Percentiles rank a stretch among this genome's conserved stretches.
These are phyloP conservation scores for Tetropium fuscum DNA, from an alignment of 2,888 invertebrate genomes.

Conservation along the genomic window DNA sequence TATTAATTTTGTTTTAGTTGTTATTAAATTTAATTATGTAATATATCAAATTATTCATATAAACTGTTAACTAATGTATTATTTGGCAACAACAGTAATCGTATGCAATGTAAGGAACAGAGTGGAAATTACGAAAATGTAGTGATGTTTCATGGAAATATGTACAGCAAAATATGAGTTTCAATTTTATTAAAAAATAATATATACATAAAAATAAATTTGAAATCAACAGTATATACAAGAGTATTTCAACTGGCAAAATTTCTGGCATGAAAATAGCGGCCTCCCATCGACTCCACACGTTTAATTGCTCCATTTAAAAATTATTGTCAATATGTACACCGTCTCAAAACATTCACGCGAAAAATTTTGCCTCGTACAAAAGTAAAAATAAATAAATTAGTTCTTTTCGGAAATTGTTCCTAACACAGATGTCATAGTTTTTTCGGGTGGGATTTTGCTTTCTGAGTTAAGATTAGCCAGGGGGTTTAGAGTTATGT, in stretches of 20 bases:
- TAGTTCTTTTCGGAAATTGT: slow-evolving; percentile 56
- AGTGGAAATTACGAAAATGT: too few species aligned
- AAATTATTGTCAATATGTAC: slow-evolving; percentile 25
- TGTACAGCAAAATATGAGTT: slow-evolving; percentile 4
- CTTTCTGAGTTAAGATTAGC: slow-evolving; percentile 42
- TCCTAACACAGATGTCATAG: slow-evolving; percentile 48
- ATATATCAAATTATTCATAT: too few species aligned
- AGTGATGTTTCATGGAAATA: neutral
- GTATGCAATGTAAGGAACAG: too few species aligned
- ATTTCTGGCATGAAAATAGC: slow-evolving; percentile 10
- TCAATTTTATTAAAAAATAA: slow-evolving; percentile 53
- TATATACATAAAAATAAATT: slow-evolving; percentile 57
- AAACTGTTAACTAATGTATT: too few species aligned
- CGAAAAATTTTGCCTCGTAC: slow-evolving; percentile 4
- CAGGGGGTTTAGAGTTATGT: slow-evolving; percentile 63
- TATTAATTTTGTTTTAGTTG: too few species aligned
- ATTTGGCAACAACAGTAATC: too few species aligned
- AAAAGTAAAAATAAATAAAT: slow-evolving; percentile 25
- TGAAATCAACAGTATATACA: slow-evolving; percentile 54
- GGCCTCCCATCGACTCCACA: neutral
- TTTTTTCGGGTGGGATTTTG: slow-evolving; percentile 41
- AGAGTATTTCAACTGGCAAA: slow-evolving; percentile 48
- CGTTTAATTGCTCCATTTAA: slow-evolving; percentile 1
- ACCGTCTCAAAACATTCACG: slow-evolving; percentile 1
- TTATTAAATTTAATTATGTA: too few species aligned